Evolutionary conservation across 2,797 vertebrate genomes (phyloP), one percentile per base, ranked within the genome.

Genomic region (Gymnocypris eckloni): DNA sequence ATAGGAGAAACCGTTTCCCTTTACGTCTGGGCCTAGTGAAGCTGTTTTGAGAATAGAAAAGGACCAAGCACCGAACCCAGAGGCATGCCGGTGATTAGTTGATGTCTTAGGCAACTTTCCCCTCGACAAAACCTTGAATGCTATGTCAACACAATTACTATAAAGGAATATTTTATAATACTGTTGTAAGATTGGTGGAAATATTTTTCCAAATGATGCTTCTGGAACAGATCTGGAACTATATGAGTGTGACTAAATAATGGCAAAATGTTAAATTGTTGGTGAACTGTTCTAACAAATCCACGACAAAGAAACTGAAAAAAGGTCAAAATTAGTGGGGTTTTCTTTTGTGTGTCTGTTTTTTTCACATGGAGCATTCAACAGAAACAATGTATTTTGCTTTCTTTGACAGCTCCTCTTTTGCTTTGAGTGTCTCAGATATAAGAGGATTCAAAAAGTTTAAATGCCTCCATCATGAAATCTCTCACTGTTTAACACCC

Each of bases 381-480:
- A 11, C n/a, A 72, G 66, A 22, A 25, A 28, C 4, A 9, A 16
- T 71, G 2, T 50, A 18, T 83, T 33, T 43, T 41, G 15, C 54
- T 72, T 48, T 78, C 50, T 80, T 50, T 76, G 59, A 81, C 41
- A 18, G 15, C 25, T 81, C 70, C 83, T 69, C 50, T 67, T 86
- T 78, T 81, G 77, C 61, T 83, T 59, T 59, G 59, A 69, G 77
- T 45, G 39, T 76, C 85, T 69, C 87, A 56, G 52, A 33, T 43
- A 37, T 66, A 80, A 87, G 67, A 59, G 64, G 64, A 88, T 41
- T 71, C 83, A 79, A 12, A 45, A 87, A 93, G 91, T 93, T 93
- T 91, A 94, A 93, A 92, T 90, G 88, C 86, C 90, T 90, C 54
- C 88, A 89, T 90, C 92, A 89, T 92, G 86, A 91, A 90, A 89